Evolutionary conservation across 2,113 vertebrate genomes (phyloP).

Genomic region (Holacanthus passer): DNA sequence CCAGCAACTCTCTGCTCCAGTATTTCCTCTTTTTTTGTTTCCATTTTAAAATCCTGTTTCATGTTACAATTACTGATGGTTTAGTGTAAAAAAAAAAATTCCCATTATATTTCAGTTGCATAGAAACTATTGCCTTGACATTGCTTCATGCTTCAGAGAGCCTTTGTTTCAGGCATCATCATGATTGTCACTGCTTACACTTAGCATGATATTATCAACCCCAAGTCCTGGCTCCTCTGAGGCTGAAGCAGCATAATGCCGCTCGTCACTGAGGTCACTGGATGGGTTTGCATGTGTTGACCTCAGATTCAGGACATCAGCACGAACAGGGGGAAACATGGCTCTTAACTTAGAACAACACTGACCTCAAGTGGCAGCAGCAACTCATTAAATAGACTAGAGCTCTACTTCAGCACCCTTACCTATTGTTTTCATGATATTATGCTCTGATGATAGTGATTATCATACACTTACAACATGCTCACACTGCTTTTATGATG

Average conservation of each 20-base stretch:
- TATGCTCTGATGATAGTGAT: constrained; percentile 6
- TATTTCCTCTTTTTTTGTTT: background rate
- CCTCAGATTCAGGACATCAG: constrained; percentile 64
- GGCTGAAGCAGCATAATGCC: constrained; percentile 7
- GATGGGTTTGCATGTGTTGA: constrained; percentile 32
- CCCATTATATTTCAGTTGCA: constrained; percentile 9
- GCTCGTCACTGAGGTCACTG: constrained; percentile 52
- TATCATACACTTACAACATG: background rate
- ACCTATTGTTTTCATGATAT: background rate
- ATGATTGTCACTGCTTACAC: constrained; percentile 1
- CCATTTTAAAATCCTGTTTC: constrained; percentile 24
- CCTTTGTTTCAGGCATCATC: constrained; percentile 29
- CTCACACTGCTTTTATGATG: background rate
- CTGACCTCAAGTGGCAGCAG: constrained; percentile 71
- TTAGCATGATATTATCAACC: background rate
- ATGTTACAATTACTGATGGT: constrained; percentile 4
- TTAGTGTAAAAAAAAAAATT: background rate
- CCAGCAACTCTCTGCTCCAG: constrained; percentile 1
- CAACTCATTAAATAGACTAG: background rate
- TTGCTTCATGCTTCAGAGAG: constrained; percentile 9
- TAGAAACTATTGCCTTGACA: constrained; percentile 19
- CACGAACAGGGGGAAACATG: rapidly evolving
- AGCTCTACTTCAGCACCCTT: background rate
- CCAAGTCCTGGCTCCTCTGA: constrained; percentile 5
- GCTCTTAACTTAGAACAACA: constrained; percentile 58